Conservation (phyloP, 2,888 invertebrate genomes). For the Acleris cristana region DNA sequence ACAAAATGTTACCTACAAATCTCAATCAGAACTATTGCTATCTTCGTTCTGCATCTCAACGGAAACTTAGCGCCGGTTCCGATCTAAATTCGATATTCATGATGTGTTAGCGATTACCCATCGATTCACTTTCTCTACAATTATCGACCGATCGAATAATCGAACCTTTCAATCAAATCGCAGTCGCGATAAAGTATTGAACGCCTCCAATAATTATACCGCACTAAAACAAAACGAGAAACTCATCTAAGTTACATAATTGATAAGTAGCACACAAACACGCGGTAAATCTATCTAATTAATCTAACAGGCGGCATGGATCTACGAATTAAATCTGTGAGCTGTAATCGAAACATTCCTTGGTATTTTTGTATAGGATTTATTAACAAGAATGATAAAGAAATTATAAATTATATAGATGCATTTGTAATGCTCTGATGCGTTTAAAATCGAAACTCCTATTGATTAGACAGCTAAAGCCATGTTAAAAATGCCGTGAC, state of each 20-base stretch:
- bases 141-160: slow-evolving; percentile 45
- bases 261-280: slow-evolving; percentile 30
- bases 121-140: slow-evolving; percentile 61
- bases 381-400: slow-evolving; percentile 10
- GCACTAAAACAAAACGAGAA: slow-evolving; percentile 26
- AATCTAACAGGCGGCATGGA: slow-evolving; percentile 34
- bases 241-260: slow-evolving; percentile 32
- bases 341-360: slow-evolving; percentile 20
- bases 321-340: slow-evolving; percentile 23
- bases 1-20: slow-evolving; percentile 6
- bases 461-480: not conserved
- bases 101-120: slow-evolving; percentile 47
- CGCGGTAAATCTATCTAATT: slow-evolving; percentile 30
- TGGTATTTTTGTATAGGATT: slow-evolving; percentile 6
- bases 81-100: slow-evolving; percentile 43
- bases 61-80: slow-evolving; percentile 24
- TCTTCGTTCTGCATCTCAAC: slow-evolving; percentile 24
- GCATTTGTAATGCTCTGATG: slow-evolving; percentile 8
- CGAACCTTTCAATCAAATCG: slow-evolving; percentile 54
- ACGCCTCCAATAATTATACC: slow-evolving; percentile 34
- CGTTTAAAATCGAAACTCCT: slow-evolving; percentile 2
- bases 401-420: slow-evolving; percentile 10
- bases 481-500: not conserved
- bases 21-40: slow-evolving; percentile 3
- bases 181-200: slow-evolving; percentile 37